Base-by-base conservation (phyloP, 2,113 vertebrate genomes). In the Alces alces region DNA sequence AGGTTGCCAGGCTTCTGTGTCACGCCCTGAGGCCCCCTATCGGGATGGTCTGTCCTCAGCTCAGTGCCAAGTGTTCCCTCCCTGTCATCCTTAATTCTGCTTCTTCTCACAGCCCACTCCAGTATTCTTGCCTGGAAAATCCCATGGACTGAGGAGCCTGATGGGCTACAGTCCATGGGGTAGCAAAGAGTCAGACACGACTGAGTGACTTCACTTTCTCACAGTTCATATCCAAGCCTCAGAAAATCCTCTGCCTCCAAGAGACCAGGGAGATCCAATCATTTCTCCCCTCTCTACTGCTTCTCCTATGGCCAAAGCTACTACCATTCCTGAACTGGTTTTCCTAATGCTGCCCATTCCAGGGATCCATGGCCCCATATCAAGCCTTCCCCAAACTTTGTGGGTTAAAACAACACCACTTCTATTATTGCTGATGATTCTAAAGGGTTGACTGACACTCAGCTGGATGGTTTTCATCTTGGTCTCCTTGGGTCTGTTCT, bases 181-280 rank as follows among this genome's bases (percentile, higher is more conserved):
- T 13, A 0, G 0, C 21, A 73, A 13, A 73, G 4, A 73, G 36
- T 39, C 0, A 0, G 66, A 70, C 11, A 39, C 0, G 1, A 39
- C 66, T 73, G 36, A 73, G 66, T 0, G 0, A 73, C 66, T 73
- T 73, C 66, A 25, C 19, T 13, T 73, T 88, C 16, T 50, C 9
- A n/a, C 6, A 84, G 13, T 25, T 78, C 58, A 86, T 12, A 36
- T 25, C 12, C 3, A 78, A 50, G 14, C 54, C 23, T 54, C 30
- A 36, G 73, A 84, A 92, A n/a, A 30, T 16, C 16, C 17, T 86
- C 23, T 28, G 4, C 27, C 43, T 97, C 86, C n/a, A 64, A 96
- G 50, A 60, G 10, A n/a, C 9, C 0, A 70, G 21, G 15, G 39
- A 45, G 60, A 23, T 36, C 30, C 6, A 2, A 17, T 23, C 12